Percentiles rank a stretch among this genome's conserved stretches.
phyloP scores from a whole-genome alignment of 2,113 vertebrate species.

The Petrocephalus microphthalmus region DNA sequence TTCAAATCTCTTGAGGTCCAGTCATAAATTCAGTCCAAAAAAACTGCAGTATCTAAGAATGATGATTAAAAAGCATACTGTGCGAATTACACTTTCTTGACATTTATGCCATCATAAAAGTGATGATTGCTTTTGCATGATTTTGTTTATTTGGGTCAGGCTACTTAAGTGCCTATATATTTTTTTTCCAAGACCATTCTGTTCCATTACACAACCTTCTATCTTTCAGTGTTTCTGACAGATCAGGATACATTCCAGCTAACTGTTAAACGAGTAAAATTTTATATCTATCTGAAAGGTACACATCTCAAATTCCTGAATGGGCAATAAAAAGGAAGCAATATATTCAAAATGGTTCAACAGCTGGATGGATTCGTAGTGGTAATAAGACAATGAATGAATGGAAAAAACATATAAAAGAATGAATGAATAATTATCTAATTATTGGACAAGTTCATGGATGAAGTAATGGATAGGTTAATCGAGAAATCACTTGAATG shows the following conservation, averaged over 20 bases:
- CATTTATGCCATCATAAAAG: background rate
- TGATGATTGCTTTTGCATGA: background rate
- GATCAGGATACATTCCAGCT: background rate
- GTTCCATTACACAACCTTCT: background rate
- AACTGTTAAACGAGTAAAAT: background rate
- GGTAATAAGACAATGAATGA: background rate
- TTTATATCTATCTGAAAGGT: background rate
- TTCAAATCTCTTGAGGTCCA: background rate
- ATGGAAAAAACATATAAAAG: background rate
- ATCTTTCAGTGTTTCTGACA: background rate
- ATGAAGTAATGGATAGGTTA: background rate
- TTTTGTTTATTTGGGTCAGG: background rate
- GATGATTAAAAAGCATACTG: background rate
- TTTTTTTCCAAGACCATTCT: slow-evolving; percentile 14
- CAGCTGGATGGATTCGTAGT: background rate
- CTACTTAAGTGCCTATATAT: background rate
- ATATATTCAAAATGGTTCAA: background rate
- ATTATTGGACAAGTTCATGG: background rate
- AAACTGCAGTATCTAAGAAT: background rate
- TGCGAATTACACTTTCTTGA: background rate
- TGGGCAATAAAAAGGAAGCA: background rate
- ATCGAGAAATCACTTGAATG: background rate
- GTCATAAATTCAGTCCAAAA: background rate
- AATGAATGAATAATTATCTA: background rate
- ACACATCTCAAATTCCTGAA: background rate